Evolutionary conservation across 2,888 invertebrate species (phyloP).

Genomic region (Eristalinus aeneus): DNA sequence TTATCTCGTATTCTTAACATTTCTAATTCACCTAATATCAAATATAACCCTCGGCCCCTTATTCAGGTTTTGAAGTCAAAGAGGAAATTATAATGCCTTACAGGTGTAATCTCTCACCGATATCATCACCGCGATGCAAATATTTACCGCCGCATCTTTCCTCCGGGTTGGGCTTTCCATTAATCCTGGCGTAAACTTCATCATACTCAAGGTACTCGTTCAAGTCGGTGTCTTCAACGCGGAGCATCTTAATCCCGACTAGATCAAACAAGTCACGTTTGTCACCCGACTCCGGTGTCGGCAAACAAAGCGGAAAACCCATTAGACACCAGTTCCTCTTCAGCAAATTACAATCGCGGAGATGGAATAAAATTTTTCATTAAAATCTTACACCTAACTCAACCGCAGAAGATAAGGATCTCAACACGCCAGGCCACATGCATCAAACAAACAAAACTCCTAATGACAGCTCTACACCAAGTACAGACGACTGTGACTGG

Average conservation of each 20-base stretch:
- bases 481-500: constrained; percentile 7
- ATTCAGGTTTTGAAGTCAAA: background rate
- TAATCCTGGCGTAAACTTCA: background rate
- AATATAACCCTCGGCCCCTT: background rate
- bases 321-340: constrained; percentile 28
- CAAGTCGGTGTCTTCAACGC: background rate
- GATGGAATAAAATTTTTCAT: constrained; percentile 20
- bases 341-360: constrained; percentile 40
- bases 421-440: constrained; percentile 19
- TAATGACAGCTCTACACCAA: constrained; percentile 30
- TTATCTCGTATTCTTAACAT: no score
- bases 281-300: constrained; percentile 29
- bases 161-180: background rate
- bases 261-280: constrained; percentile 51
- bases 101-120: constrained; percentile 11
- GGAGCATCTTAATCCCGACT: constrained; percentile 43
- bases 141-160: background rate
- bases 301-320: constrained; percentile 34
- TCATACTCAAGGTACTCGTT: background rate
- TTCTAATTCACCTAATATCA: background rate
- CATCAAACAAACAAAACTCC: constrained; percentile 49
- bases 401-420: constrained; percentile 27
- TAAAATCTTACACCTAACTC: constrained; percentile 50
- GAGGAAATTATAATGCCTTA: background rate
- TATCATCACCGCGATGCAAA: background rate